Base-by-base conservation (phyloP, 2,113 vertebrate genomes). In the Ceyx margarethae region DNA sequence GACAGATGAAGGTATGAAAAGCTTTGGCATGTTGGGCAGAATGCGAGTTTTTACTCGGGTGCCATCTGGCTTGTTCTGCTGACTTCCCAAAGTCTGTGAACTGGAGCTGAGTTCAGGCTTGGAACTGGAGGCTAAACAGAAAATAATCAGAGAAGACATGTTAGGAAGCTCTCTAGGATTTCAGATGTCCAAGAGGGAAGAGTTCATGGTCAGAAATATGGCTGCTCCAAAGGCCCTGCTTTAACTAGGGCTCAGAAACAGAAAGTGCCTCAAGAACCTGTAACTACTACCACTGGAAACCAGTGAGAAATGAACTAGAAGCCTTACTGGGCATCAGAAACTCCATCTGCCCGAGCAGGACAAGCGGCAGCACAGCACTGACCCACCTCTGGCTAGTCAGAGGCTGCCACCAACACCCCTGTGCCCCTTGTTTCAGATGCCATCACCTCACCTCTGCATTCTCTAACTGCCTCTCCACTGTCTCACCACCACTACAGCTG, bases 21-120 rank as follows among this genome's bases (percentile, higher is more conserved):
- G 98, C 98, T 99, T 99, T 98, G 99, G 99, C 98, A 99, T 98
- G 97, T 95, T 98, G 95, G 98, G 98, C 22, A 98, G 98, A 86
- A 98, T 95, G 31, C 98, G 98, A 69, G 98, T 97, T 93, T 99
- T 99, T 91, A 98, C 98, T 71, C 98, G 97, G 96, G 95, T 96
- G 80, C 98, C 94, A 94, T 99, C 99, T 91, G 97, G 83, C 95
- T 97, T 98, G 96, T 97, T 97, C 10, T 95, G 97, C 94, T 93
- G 98, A 61, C 60, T 96, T 95, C 98, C 98, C 7, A 93, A 82
- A 54, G 96, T 78, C 88, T 96, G 97, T 78, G 92, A 56, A 95
- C 96, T 95, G 74, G 95, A 97, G 81, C 96, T 87, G 95, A 97
- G 96, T 94, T 98, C 95, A 61, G 95, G 94, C 87, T 97, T 97